A percentile compares a stretch with the other conserved stretches of the same genome.
Evolutionary conservation across 2,888 invertebrate species (phyloP).

Genomic region (Drosophila mercatorum): DNA sequence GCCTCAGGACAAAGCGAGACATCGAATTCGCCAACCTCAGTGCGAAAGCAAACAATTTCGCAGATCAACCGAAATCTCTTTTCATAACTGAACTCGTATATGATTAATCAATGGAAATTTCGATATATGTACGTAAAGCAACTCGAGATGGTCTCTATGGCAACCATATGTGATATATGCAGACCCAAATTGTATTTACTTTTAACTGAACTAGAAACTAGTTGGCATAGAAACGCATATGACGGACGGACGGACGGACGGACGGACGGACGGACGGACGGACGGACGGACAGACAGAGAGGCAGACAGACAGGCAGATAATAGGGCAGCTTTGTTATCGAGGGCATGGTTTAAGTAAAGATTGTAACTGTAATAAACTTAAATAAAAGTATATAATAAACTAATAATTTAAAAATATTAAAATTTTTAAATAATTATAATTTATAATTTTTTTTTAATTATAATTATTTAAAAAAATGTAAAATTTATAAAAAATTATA

Average conservation of each 20-base stretch:
- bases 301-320: neutral
- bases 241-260: neutral
- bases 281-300: neutral
- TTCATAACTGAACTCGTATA: neutral
- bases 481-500: no score
- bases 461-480: no score
- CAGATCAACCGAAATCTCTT: constrained; percentile 7
- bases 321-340: neutral
- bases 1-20: constrained; percentile 27
- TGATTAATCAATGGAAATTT: constrained; percentile 1
- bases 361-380: neutral
- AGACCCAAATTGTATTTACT: neutral
- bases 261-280: no score
- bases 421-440: neutral
- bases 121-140: neutral
- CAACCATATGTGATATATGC: neutral
- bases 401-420: neutral
- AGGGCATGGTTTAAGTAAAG: no score
- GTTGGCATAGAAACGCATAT: constrained; percentile 2
- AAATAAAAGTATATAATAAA: neutral
- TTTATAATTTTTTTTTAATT: no score
- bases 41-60: neutral
- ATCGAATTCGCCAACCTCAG: neutral
- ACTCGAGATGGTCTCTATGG: neutral
- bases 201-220: neutral